These are phyloP conservation scores for Pseudomyrmex pallidus DNA, from an alignment of 1,140 invertebrate genomes.

Conservation along the genomic window DNA sequence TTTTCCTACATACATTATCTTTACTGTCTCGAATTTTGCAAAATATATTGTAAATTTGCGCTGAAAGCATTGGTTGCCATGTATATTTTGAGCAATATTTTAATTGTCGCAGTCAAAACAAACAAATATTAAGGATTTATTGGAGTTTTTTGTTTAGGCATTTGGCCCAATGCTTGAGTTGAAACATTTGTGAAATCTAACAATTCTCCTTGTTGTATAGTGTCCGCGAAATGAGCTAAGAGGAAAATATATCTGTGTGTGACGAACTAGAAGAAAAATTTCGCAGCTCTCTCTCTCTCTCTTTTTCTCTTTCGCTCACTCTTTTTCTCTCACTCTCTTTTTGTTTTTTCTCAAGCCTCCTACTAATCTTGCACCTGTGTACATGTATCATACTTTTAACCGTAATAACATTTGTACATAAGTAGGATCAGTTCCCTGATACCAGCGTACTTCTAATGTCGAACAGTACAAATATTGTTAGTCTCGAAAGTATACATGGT, in stretches of 20 bases:
- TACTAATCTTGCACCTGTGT: conserved; percentile 54
- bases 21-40: conserved; percentile 15
- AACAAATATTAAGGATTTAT: conserved; percentile 26
- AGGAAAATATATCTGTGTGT: conserved; percentile 50
- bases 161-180: conserved; percentile 11
- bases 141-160: conserved; percentile 5
- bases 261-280: conserved; percentile 43
- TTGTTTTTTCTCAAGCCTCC: conserved; percentile 1
- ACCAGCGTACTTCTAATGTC: conserved; percentile 81
- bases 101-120: conserved; percentile 49
- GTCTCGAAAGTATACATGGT: conserved; percentile 81
- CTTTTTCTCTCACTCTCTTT: neutral
- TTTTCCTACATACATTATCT: conserved; percentile 3
- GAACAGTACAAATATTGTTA: conserved; percentile 83
- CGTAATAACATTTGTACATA: conserved; percentile 71
- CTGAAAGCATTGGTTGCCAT: conserved; percentile 58
- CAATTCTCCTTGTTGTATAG: conserved; percentile 41
- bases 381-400: conserved; percentile 56
- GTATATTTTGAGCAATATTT: conserved; percentile 65
- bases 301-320: neutral
- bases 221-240: conserved; percentile 50
- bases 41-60: conserved; percentile 30
- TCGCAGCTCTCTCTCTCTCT: conserved; percentile 22
- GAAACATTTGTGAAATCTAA: conserved; percentile 14
- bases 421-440: conserved; percentile 81